phyloP scores from a whole-genome alignment of 2,113 vertebrate genomes.

The Atrichornis clamosus region DNA sequence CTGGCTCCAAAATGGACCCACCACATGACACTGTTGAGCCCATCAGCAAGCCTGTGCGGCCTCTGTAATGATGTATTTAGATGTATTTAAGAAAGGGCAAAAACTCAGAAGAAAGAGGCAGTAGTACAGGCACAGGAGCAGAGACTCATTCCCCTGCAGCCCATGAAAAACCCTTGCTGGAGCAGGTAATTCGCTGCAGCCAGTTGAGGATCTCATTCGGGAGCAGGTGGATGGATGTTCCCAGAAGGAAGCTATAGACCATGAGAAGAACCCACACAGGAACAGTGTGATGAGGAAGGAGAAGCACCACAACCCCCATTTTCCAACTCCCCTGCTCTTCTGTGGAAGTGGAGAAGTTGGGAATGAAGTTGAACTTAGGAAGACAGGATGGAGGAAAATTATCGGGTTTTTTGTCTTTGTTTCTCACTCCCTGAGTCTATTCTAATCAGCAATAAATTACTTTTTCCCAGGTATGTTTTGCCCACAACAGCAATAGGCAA shows the following conservation, averaged over 20 bases:
- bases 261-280: rapidly evolving
- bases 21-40: background rate
- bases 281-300: background rate
- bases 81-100: background rate
- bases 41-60: background rate
- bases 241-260: background rate
- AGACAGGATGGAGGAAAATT: background rate
- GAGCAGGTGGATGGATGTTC: background rate
- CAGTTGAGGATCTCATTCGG: background rate
- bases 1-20: background rate
- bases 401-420: background rate
- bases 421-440: background rate
- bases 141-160: background rate
- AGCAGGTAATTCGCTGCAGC: background rate
- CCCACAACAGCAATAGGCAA: background rate
- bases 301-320: rapidly evolving
- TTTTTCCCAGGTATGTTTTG: background rate
- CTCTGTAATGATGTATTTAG: background rate
- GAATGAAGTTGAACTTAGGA: background rate
- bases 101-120: too few species aligned
- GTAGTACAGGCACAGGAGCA: background rate
- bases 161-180: background rate
- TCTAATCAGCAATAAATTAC: background rate
- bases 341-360: background rate
- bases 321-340: rapidly evolving